Evolutionary conservation across 2,113 vertebrate species (phyloP).

Genomic region (Myotis yumanensis): DNA sequence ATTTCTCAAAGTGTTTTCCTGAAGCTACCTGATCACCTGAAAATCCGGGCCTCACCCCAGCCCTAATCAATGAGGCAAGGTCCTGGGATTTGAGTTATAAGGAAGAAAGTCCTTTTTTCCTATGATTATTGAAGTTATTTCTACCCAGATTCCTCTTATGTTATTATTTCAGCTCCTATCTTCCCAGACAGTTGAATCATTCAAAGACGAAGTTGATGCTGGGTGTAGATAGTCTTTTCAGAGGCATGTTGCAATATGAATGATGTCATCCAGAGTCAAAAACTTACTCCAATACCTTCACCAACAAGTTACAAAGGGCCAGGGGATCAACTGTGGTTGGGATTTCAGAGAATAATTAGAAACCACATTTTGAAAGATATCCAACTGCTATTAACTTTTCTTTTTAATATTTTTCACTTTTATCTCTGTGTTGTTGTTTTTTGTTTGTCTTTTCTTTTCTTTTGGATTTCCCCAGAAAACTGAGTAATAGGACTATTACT

Average conservation of each 20-base stretch:
- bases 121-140: neutral
- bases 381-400: neutral
- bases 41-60: neutral
- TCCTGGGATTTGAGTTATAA: neutral
- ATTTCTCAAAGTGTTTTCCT: neutral
- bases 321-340: neutral
- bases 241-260: neutral
- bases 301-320: conserved; percentile 17
- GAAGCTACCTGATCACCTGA: neutral
- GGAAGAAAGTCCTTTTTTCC: neutral
- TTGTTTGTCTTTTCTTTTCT: neutral
- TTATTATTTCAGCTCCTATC: neutral
- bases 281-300: neutral
- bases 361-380: neutral
- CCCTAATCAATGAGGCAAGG: neutral
- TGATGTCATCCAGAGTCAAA: neutral
- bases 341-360: conserved; percentile 16
- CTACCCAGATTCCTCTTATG: neutral
- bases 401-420: neutral
- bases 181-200: neutral
- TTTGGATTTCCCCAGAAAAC: neutral
- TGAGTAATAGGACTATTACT: neutral
- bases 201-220: neutral
- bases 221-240: neutral
- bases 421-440: neutral